These are phyloP conservation scores for Amiota communis DNA, from an alignment of 2,888 invertebrate species.

Conservation along the genomic window DNA sequence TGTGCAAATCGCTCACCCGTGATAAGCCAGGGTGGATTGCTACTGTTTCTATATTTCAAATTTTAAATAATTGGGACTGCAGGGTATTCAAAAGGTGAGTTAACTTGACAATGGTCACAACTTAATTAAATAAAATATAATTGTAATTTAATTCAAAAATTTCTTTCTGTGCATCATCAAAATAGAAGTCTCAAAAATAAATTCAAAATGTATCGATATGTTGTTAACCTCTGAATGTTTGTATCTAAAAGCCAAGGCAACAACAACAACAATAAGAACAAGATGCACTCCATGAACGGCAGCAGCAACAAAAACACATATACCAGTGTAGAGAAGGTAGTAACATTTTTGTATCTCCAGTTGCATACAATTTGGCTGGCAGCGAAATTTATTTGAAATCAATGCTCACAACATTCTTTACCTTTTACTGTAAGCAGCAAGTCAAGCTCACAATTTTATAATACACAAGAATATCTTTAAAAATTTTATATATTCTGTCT, in stretches of 20 bases:
- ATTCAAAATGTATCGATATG: slow-evolving; percentile 17
- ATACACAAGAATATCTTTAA: slow-evolving; percentile 1
- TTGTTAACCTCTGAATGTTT: not conserved
- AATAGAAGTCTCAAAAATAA: slow-evolving; percentile 11
- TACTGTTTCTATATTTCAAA: no score
- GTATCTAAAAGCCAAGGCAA: slow-evolving; percentile 3
- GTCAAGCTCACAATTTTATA: slow-evolving; percentile 37
- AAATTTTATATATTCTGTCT: slow-evolving; percentile 2
- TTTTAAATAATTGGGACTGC: no score
- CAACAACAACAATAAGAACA: slow-evolving; percentile 9
- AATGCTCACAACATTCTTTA: slow-evolving; percentile 66
- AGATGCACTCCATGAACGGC: not conserved
- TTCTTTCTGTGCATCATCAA: not conserved
- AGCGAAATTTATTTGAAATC: slow-evolving; percentile 69
- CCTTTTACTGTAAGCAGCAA: slow-evolving; percentile 38
- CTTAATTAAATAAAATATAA: no score
- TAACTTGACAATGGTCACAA: no score
- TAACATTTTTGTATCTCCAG: slow-evolving; percentile 23
- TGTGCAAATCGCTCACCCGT: no score
- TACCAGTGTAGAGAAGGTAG: not conserved
- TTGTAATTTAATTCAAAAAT: not conserved
- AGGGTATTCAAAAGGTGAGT: no score
- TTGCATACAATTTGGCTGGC: slow-evolving; percentile 66
- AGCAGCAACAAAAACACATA: not conserved
- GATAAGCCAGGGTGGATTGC: no score